phyloP scores from a whole-genome alignment of 1,140 invertebrate species.

The Paraescarpia echinospica region DNA sequence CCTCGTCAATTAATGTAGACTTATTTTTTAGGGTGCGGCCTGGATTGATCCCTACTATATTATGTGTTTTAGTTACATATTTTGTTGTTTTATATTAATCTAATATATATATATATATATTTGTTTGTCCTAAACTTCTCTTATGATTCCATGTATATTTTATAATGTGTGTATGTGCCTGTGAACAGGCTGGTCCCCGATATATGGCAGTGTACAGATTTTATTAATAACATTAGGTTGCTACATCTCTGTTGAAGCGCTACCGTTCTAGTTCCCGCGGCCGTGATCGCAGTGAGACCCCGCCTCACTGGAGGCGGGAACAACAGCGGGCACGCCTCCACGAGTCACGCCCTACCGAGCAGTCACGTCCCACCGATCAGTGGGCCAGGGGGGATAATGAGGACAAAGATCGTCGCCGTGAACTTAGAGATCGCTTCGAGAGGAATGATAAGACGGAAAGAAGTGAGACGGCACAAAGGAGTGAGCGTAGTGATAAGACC shows the following conservation, averaged over 20 bases:
- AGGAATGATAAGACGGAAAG: background rate
- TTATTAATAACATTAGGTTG: background rate
- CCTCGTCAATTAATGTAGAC: too few relatives aligned
- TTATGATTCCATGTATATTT: too few relatives aligned
- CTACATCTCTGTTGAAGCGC: slow-evolving; percentile 18
- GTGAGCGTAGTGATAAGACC: background rate
- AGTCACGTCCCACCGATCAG: background rate
- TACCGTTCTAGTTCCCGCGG: slow-evolving; percentile 25
- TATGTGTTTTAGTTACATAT: too few relatives aligned
- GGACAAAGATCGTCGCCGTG: background rate
- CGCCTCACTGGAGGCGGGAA: slow-evolving; percentile 30
- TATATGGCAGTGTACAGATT: too few relatives aligned
- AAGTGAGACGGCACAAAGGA: background rate
- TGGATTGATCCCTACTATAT: too few relatives aligned
- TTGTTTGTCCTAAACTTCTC: too few relatives aligned
- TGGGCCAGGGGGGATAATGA: background rate
- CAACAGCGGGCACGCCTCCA: background rate
- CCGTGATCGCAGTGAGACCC: slow-evolving; percentile 22
- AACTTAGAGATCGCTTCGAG: background rate
- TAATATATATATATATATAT: too few relatives aligned
- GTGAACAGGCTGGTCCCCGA: too few relatives aligned
- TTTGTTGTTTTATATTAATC: too few relatives aligned
- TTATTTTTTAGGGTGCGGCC: too few relatives aligned
- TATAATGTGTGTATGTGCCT: too few relatives aligned
- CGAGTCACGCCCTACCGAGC: background rate